Percentiles rank a stretch among this genome's conserved stretches.
Conservation (phyloP, 2,113 vertebrate genomes). For the Mirza zaza region DNA sequence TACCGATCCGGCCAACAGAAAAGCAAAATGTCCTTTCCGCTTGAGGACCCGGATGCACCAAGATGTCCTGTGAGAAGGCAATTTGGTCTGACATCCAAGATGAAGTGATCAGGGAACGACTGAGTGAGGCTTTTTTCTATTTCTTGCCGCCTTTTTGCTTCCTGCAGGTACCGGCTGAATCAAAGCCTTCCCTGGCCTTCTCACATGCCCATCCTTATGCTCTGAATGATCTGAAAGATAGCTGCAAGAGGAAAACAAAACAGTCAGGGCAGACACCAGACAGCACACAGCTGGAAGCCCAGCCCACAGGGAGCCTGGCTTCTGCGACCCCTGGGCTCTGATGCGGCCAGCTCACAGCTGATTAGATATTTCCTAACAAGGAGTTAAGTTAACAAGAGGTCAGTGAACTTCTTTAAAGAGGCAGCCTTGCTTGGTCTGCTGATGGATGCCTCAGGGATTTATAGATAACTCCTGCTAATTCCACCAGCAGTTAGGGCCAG, state of each 20-base stretch:
- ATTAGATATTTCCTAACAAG: conserved; percentile 69
- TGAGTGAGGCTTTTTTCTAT: not conserved
- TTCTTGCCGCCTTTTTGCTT: conserved; percentile 43
- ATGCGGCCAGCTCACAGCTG: not conserved
- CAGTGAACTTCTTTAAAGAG: conserved; percentile 58
- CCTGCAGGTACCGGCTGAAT: conserved; percentile 41
- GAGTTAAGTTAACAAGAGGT: conserved; percentile 67
- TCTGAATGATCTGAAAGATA: conserved; percentile 95
- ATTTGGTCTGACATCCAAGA: conserved; percentile 57
- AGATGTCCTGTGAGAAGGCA: conserved; percentile 67
- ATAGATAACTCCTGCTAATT: conserved; percentile 62
- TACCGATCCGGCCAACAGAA: conserved; percentile 78
- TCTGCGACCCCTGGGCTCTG: not conserved
- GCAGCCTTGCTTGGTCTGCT: not conserved
- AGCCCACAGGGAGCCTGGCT: not conserved
- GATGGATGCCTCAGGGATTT: conserved; percentile 57
- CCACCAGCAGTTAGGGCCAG: conserved; percentile 8
- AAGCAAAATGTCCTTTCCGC: conserved; percentile 83
- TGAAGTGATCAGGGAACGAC: conserved; percentile 58
- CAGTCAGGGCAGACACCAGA: conserved; percentile 41
- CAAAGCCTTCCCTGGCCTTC: not conserved
- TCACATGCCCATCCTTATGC: conserved; percentile 94
- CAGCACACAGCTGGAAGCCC: conserved; percentile 26
- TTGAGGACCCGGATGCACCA: conserved; percentile 74
- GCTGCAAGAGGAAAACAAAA: conserved; percentile 80